These are phyloP conservation scores for Zosterops hypoxanthus DNA, from an alignment of 2,113 vertebrate species.

Conservation along the genomic window DNA sequence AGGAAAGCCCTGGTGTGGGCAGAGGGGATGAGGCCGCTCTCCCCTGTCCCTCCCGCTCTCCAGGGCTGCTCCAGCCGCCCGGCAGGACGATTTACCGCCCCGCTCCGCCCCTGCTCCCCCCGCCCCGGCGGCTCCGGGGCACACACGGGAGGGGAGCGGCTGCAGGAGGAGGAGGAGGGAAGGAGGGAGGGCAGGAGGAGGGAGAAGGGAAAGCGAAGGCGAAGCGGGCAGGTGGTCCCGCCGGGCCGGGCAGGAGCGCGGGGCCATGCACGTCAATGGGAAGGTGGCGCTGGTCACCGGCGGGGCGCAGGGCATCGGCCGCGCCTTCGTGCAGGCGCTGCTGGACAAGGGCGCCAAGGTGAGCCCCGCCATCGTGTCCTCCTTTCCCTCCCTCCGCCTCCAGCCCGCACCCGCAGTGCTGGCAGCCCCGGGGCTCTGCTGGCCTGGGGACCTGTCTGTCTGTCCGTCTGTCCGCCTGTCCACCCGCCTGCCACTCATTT, in stretches of 20 bases:
- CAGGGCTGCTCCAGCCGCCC: not conserved
- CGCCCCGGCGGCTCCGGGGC: not conserved
- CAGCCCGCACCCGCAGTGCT: not conserved
- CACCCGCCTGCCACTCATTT: not conserved
- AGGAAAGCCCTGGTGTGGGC: too few relatives aligned
- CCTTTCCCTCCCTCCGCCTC: too few relatives aligned
- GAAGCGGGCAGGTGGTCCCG: not conserved
- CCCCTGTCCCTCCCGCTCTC: not conserved
- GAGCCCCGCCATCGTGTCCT: not conserved
- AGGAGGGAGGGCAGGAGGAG: not conserved
- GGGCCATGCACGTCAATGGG: slow-evolving; percentile 85
- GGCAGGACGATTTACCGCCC: not conserved
- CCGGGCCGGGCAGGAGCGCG: not conserved
- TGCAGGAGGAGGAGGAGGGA: not conserved
- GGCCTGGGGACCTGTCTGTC: not conserved
- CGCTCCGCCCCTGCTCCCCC: slow-evolving; percentile 7
- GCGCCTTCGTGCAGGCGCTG: slow-evolving; percentile 83
- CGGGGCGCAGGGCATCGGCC: slow-evolving; percentile 94
- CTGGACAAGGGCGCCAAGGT: slow-evolving; percentile 88
- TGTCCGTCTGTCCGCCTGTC: not conserved
- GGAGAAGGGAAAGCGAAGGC: not conserved
- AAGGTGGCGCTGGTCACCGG: slow-evolving; percentile 96
- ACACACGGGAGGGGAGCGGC: not conserved
- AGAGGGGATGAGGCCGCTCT: too few relatives aligned
- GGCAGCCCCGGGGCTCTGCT: not conserved